phyloP scores from a whole-genome alignment of 1,140 invertebrate genomes.

The Rhynchophorus ferrugineus region DNA sequence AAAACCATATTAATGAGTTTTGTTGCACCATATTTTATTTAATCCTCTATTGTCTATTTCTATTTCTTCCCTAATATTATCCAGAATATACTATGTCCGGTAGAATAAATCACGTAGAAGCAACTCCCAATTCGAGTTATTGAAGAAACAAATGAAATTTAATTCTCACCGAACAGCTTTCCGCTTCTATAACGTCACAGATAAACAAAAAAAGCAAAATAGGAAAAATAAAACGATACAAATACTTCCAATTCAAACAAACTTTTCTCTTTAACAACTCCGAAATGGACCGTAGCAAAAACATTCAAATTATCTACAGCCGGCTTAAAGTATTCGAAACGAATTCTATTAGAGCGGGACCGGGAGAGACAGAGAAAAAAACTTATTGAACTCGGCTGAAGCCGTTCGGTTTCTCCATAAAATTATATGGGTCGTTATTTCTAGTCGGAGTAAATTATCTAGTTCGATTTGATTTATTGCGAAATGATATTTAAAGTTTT shows the following conservation, averaged over 20 bases:
- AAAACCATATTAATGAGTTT: no score
- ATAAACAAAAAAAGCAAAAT: no score
- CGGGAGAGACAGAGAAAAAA: no score
- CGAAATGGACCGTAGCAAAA: not conserved
- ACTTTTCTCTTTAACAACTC: not conserved
- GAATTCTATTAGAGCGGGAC: constrained; percentile 4
- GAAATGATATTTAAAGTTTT: not conserved
- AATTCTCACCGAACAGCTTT: no score
- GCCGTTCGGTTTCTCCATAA: constrained; percentile 1
- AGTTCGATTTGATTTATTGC: constrained; percentile 1
- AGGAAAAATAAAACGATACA: not conserved
- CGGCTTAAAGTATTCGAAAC: constrained; percentile 6
- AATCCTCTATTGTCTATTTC: no score
- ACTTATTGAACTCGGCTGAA: not conserved
- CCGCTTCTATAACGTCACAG: no score
- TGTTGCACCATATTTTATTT: no score
- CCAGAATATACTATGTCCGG: no score
- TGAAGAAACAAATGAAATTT: no score
- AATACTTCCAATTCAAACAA: not conserved
- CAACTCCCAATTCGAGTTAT: no score
- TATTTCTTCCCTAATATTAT: no score
- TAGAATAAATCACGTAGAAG: no score
- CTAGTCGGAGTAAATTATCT: constrained; percentile 2
- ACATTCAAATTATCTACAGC: not conserved
- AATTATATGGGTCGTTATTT: constrained; percentile 6